Base-by-base conservation (phyloP, 64 coral and sea anemone species). In the Montipora foliosa region DNA sequence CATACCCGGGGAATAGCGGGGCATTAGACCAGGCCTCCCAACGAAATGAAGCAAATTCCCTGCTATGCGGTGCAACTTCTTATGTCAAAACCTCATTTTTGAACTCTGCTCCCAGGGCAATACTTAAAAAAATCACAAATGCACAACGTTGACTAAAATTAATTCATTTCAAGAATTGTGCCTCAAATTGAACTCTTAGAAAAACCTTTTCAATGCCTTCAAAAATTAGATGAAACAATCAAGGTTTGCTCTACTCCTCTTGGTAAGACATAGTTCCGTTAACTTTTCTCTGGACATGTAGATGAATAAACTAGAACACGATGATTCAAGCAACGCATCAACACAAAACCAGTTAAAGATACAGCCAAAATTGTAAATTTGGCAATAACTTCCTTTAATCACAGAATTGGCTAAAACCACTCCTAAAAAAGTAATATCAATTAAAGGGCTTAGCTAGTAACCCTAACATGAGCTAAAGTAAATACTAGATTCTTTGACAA, bases 131-230 rank as follows among this genome's bases (percentile, higher is more conserved):
- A 76, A 76, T 74, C 74, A 25, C 74, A 76, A 76, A 76, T 46
- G 44, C 74, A 76, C 74, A 76, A 76, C 74, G 21, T 74, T 74
- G 3, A 74, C 71, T 20, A 74, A 74, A 74, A 74, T 74, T 74
- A 29, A 74, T 44, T 44, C 3, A 74, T 15, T 90, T 79, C 55
- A 90, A 79, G 75, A 79, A 79, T 69, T 90, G 75, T 90, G 88
- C 88, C 88, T 90, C 88, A 90, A 79, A 90, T 90, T 90, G 76
- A 90, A 90, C 88, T 90, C 73, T 89, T 89, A 79, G 29, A 89
- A 78, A 89, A 89, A 15, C n/a, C 12, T 76, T 47, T 76, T 5
- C 67, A 88, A 88, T 88, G 85, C 75, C 6, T 88, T 88, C 67
- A 88, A 44, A 88, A 48, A 50, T 53, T 85, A 85, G 82, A 85